Evolutionary conservation across 2,797 vertebrate species (phyloP), one percentile per base, ranked within the genome.

Genomic region (Periparus ater): DNA sequence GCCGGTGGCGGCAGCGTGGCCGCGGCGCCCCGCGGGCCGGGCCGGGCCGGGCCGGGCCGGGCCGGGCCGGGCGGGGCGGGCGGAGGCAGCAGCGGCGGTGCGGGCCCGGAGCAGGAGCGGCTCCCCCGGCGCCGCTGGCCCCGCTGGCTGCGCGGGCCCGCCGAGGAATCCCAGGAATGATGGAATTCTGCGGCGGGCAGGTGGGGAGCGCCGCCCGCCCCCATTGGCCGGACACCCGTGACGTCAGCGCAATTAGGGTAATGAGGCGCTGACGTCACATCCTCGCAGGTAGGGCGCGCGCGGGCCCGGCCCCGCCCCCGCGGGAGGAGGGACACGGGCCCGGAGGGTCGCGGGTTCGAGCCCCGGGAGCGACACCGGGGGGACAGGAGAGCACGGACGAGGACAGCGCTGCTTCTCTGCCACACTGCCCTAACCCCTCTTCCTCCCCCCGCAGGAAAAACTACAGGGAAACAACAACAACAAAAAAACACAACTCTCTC

Each of bases 161-260:
- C 96, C 94, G 95, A 98, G 98, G 99, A 99, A 99, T 99, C 85
- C 97, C 84, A 97, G 98, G 99, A 99, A 99, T 99, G 99, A 99
- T 98, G 98, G 98, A 98, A 99, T 98, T 97, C 98, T 96, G 98
- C 98, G 98, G 98, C 98, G 98, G 98, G 99, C 99, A 99, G 99
- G 99, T 99, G 99, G 98, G 98, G 98, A 98, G 96, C 97, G 97
- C 94, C 91, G 40, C 55, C 86, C 70, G 47, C 85, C 76, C 97
- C 97, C 97, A 99, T 99, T 98, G 99, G 99, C 70, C 74, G 88
- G 81, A 44, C 29, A 3, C 9, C 72, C 86, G 88, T 98, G 98
- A 98, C 95, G 88, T 98, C 98, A 51, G 65, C 50, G 68, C 29
- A 25, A 70, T 97, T 98, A 98, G 97, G 96, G 50, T 97, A 98